Conservation (phyloP, 2,888 invertebrate genomes). For the Trichogramma dendrolimi region DNA sequence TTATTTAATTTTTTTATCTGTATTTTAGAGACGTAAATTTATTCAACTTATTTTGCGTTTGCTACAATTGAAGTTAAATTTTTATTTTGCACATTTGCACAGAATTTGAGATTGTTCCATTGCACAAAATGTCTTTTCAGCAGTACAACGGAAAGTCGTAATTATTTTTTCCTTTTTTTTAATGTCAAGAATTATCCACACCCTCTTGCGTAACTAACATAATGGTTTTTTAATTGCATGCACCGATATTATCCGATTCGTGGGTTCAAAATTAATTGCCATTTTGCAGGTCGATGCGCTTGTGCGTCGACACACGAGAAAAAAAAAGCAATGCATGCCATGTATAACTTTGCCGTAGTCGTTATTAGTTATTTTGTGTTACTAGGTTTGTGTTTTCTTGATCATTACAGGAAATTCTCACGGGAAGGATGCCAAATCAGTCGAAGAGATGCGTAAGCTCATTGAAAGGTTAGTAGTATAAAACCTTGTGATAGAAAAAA, state of each 20-base stretch:
- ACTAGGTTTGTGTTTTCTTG: constrained; percentile 56
- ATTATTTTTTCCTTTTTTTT: too few species aligned
- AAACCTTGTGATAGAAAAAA: too few species aligned
- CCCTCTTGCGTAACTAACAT: too few species aligned
- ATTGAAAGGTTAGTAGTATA: constrained; percentile 84
- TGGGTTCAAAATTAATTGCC: too few species aligned
- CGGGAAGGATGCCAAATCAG: constrained; percentile 87
- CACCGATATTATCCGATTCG: too few species aligned
- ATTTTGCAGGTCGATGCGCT: too few species aligned
- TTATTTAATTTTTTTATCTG: background rate
- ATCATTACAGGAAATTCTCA: constrained; percentile 64
- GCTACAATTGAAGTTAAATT: background rate
- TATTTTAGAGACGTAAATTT: constrained; percentile 1
- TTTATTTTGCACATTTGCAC: background rate
- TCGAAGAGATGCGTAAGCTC: constrained; percentile 95
- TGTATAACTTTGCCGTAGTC: constrained; percentile 48
- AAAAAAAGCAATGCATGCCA: constrained; percentile 38
- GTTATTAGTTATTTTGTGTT: constrained; percentile 52
- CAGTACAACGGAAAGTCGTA: too few species aligned
- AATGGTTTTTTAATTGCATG: too few species aligned
- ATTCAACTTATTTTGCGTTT: background rate
- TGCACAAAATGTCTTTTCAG: too few species aligned
- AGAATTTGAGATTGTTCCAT: too few species aligned
- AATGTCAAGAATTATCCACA: too few species aligned
- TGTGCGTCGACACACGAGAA: background rate